Percentiles rank a stretch among this genome's conserved stretches.
phyloP scores from a whole-genome alignment of 2,888 invertebrate species.

The Liposcelis brunnea region DNA sequence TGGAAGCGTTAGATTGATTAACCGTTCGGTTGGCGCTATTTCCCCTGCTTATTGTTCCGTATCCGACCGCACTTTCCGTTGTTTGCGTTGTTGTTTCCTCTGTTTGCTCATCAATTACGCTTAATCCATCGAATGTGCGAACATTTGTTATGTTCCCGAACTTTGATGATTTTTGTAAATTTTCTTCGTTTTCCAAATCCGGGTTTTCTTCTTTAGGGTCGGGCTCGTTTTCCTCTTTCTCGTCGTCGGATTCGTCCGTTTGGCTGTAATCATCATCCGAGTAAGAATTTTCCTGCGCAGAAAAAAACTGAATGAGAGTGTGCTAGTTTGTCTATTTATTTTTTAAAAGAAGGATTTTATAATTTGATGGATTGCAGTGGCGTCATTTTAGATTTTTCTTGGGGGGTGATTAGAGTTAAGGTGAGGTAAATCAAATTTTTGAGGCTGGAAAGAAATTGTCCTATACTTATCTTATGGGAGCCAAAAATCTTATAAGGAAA shows the following conservation, averaged over 20 bases:
- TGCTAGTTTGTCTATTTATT: background rate
- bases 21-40: background rate
- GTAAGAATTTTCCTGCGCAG: background rate
- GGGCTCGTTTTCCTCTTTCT: slow-evolving; percentile 28
- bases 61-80: slow-evolving; percentile 6
- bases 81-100: slow-evolving; percentile 10
- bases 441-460: too few species aligned
- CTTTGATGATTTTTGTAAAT: slow-evolving; percentile 5
- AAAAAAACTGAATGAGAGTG: background rate
- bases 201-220: slow-evolving; percentile 24
- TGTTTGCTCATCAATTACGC: slow-evolving; percentile 16
- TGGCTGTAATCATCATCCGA: slow-evolving; percentile 19
- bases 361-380: too few species aligned
- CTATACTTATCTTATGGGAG: too few species aligned
- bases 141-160: background rate
- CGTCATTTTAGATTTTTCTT: too few species aligned
- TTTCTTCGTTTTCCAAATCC: slow-evolving; percentile 15
- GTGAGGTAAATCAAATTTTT: too few species aligned
- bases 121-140: slow-evolving; percentile 17
- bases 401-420: too few species aligned
- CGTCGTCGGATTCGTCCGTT: slow-evolving; percentile 21
- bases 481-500: too few species aligned
- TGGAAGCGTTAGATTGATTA: too few species aligned
- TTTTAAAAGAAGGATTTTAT: background rate
- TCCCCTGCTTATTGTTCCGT: slow-evolving; percentile 1